phyloP scores from a whole-genome alignment of 1,140 invertebrate genomes.

The Drosophila pectinifera region DNA sequence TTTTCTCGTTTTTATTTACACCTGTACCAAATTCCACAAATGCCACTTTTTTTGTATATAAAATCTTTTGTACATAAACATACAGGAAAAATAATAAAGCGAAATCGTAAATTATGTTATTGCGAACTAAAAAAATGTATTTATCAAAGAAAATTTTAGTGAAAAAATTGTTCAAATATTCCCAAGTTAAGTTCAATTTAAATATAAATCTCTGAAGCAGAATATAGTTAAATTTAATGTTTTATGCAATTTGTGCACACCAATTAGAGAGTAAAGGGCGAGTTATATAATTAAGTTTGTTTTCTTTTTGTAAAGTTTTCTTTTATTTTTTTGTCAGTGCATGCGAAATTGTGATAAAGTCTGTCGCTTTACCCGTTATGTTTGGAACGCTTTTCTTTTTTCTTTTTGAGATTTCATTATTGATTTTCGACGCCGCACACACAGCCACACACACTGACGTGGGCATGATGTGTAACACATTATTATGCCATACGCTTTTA shows the following conservation, averaged over 20 bases:
- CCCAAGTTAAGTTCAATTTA: neutral
- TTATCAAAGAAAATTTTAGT: neutral
- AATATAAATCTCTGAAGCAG: neutral
- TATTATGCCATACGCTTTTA: conserved; percentile 71
- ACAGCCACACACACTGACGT: conserved; percentile 21
- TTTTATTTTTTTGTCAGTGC: conserved; percentile 14
- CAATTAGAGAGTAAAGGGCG: too few relatives aligned
- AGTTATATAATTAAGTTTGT: neutral
- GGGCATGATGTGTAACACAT: conserved; percentile 38
- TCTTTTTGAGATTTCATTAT: conserved; percentile 49
- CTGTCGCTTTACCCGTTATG: conserved; percentile 18
- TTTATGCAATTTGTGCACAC: neutral
- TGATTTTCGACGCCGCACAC: conserved; percentile 57
- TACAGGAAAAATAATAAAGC: neutral
- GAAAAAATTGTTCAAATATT: neutral
- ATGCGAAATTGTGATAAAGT: conserved; percentile 11
- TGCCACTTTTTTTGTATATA: neutral
- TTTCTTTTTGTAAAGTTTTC: neutral
- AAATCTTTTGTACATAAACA: neutral
- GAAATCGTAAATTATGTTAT: conserved; percentile 2
- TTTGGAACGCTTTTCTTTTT: conserved; percentile 5
- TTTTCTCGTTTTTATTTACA: neutral
- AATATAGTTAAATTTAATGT: neutral
- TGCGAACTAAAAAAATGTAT: neutral
- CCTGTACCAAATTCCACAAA: too few relatives aligned